phyloP scores from a whole-genome alignment of 37 sponge, comb jelly and placozoan genomes.

The Beroe ovata region DNA sequence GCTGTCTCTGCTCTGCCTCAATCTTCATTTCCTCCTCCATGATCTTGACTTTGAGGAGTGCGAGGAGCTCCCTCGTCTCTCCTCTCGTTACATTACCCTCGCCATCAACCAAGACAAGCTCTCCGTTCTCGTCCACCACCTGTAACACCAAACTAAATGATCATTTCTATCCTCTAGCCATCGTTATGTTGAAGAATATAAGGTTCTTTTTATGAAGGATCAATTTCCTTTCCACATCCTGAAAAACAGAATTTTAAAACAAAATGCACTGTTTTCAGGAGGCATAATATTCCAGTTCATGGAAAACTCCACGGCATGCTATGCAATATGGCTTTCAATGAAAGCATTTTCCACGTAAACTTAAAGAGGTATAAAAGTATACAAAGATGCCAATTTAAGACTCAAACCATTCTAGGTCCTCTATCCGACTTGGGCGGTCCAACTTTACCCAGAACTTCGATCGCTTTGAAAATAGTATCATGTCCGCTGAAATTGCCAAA shows the following conservation, averaged over 20 bases:
- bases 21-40: constrained; percentile 48
- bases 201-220: too few species aligned
- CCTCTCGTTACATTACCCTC: constrained; percentile 40
- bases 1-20: constrained; percentile 20
- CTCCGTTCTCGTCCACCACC: constrained; percentile 63
- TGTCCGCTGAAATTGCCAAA: constrained; percentile 52
- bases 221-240: too few species aligned
- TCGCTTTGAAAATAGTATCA: constrained; percentile 47
- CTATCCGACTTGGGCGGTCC: constrained; percentile 62
- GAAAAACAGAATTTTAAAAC: background rate
- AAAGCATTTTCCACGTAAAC: too few species aligned
- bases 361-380: too few species aligned
- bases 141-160: too few species aligned
- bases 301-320: too few species aligned
- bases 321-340: too few species aligned
- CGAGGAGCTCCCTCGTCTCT: constrained; percentile 53
- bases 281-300: too few species aligned
- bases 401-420: constrained; percentile 38
- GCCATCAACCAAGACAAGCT: constrained; percentile 16
- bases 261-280: too few species aligned
- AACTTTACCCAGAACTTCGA: constrained; percentile 57
- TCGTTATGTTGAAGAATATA: too few species aligned
- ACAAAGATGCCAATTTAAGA: too few species aligned
- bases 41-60: constrained; percentile 4
- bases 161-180: too few species aligned